Conservation (phyloP, 37 sponge, comb jelly and placozoan species). For the Hormiphora californensis region DNA sequence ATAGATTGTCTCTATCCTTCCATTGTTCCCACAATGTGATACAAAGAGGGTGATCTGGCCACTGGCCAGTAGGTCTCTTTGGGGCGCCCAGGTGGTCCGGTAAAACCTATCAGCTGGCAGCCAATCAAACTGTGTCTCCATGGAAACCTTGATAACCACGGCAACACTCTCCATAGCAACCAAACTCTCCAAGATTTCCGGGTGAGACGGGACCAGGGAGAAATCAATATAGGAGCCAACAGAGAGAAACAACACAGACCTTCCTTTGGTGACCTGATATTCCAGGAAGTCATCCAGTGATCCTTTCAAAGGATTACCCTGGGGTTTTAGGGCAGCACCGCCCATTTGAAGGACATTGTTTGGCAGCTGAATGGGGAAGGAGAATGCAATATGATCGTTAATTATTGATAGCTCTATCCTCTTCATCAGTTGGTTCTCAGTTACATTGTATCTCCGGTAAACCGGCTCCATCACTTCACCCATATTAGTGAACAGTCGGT, state of each 20-base stretch:
- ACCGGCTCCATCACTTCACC: background rate
- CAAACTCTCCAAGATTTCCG: background rate
- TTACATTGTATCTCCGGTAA: background rate
- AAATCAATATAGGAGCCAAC: conserved; percentile 19
- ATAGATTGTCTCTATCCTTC: conserved; percentile 9
- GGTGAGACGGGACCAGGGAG: background rate
- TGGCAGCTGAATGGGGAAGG: conserved; percentile 15
- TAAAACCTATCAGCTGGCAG: conserved; percentile 7
- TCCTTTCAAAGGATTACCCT: conserved; percentile 3
- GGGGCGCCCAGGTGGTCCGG: background rate
- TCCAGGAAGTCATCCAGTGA: background rate
- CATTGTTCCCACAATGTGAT: conserved; percentile 54
- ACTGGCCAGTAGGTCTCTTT: conserved; percentile 21
- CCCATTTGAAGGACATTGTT: conserved; percentile 39
- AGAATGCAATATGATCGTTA: conserved; percentile 19
- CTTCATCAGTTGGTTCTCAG: background rate
- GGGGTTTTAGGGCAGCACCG: background rate
- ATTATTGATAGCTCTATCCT: background rate
- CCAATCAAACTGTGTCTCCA: too few relatives aligned
- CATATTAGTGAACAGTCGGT: background rate
- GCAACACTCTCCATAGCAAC: background rate
- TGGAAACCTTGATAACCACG: background rate
- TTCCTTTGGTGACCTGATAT: too few relatives aligned
- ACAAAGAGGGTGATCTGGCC: conserved; percentile 1
- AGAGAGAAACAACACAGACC: too few relatives aligned